Evolutionary conservation across 1,140 invertebrate species (phyloP).

Genomic region (Dysdera silvatica): DNA sequence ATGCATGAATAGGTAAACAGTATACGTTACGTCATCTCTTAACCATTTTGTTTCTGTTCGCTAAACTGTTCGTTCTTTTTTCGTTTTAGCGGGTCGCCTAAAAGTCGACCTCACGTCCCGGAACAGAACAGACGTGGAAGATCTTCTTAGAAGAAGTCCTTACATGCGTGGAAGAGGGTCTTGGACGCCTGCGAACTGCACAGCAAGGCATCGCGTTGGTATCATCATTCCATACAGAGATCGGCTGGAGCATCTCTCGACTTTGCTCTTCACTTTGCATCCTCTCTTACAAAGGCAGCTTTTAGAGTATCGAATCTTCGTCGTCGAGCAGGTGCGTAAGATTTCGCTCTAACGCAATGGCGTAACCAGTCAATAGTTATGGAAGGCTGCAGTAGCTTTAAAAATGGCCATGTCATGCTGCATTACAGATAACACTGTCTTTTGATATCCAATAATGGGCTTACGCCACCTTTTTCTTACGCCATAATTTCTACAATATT

Average conservation of each 20-base stretch:
- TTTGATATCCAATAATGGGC: too few relatives aligned
- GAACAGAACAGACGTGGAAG: slow-evolving; percentile 8
- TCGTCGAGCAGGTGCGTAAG: slow-evolving; percentile 47
- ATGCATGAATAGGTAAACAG: too few relatives aligned
- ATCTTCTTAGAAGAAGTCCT: background rate
- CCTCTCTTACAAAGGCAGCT: slow-evolving; percentile 48
- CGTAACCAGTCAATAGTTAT: too few relatives aligned
- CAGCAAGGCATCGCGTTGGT: slow-evolving; percentile 38
- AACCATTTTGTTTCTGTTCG: too few relatives aligned
- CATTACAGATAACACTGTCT: too few relatives aligned
- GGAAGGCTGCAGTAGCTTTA: too few relatives aligned
- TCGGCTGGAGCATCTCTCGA: slow-evolving; percentile 44
- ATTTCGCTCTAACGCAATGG: background rate
- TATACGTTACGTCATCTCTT: too few relatives aligned
- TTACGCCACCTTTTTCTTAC: too few relatives aligned
- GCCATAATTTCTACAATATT: too few relatives aligned
- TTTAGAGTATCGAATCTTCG: slow-evolving; percentile 48
- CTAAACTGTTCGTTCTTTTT: background rate
- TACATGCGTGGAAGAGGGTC: slow-evolving; percentile 3
- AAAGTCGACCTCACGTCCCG: background rate
- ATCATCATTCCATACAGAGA: slow-evolving; percentile 49
- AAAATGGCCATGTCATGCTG: too few relatives aligned
- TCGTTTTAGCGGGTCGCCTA: slow-evolving; percentile 2
- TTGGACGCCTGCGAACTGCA: slow-evolving; percentile 26
- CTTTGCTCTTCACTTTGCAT: slow-evolving; percentile 44